Evolutionary conservation across 2,113 vertebrate genomes (phyloP).

Genomic region (Tetraodon nigroviridis): DNA sequence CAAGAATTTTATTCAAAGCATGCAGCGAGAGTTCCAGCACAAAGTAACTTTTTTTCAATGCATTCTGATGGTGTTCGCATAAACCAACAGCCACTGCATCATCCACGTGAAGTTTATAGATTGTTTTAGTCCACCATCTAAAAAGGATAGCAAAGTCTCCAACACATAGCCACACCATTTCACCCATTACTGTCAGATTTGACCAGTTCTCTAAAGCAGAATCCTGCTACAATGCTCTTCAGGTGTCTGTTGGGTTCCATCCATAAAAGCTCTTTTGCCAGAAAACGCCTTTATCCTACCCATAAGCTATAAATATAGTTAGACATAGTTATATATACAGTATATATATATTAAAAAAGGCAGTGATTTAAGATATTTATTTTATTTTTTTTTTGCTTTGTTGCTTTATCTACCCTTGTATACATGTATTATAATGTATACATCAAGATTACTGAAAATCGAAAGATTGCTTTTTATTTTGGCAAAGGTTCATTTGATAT

Average conservation of each 20-base stretch:
- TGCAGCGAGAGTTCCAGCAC: too few relatives aligned
- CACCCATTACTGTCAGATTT: slow-evolving; percentile 11
- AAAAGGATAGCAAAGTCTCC: not conserved
- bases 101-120: not conserved
- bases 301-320: slow-evolving; percentile 81
- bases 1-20: not conserved
- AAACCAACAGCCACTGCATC: not conserved
- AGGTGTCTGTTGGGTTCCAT: slow-evolving; percentile 11
- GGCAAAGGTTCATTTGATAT: slow-evolving; percentile 58
- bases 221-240: slow-evolving; percentile 14
- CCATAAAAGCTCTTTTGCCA: slow-evolving; percentile 32
- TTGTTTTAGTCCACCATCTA: slow-evolving; percentile 2
- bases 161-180: slow-evolving; percentile 14
- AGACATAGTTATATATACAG: slow-evolving; percentile 68
- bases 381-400: slow-evolving; percentile 84
- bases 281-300: slow-evolving; percentile 73
- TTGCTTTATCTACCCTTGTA: slow-evolving; percentile 73
- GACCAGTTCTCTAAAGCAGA: not conserved
- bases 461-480: slow-evolving; percentile 67
- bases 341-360: slow-evolving; percentile 60
- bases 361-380: slow-evolving; percentile 84
- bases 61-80: too few relatives aligned
- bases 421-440: slow-evolving; percentile 74
- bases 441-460: slow-evolving; percentile 57
- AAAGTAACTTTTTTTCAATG: too few relatives aligned